These are phyloP conservation scores for Camptogramma bilineatum DNA, from an alignment of 2,888 invertebrate species.

Conservation along the genomic window DNA sequence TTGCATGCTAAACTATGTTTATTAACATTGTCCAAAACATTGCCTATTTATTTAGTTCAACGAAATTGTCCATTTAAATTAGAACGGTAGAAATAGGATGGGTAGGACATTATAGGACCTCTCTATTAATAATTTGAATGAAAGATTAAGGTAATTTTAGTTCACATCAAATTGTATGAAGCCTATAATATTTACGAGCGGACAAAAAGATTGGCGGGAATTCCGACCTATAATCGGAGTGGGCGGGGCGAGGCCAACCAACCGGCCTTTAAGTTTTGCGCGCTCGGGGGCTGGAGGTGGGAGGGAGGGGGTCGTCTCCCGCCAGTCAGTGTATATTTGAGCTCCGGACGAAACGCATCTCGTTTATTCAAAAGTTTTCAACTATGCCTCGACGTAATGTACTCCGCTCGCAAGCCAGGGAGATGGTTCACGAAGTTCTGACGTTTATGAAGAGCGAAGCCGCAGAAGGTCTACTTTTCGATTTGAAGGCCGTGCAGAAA, in stretches of 20 bases:
- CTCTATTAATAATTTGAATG: too few species aligned
- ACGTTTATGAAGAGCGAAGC: conserved; percentile 40
- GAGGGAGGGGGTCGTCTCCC: not conserved
- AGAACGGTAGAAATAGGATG: too few species aligned
- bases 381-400: conserved; percentile 24
- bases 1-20: too few species aligned
- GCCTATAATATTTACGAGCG: not conserved
- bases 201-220: conserved; percentile 42
- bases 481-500: conserved; percentile 35
- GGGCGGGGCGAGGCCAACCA: conserved; percentile 45
- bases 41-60: too few species aligned
- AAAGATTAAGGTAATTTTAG: too few species aligned
- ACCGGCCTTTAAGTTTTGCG: conserved; percentile 27
- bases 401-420: conserved; percentile 28
- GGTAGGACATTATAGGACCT: too few species aligned
- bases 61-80: too few species aligned
- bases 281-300: not conserved
- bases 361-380: not conserved
- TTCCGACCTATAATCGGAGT: not conserved
- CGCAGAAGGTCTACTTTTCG: conserved; percentile 27
- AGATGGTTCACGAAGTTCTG: conserved; percentile 33
- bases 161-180: not conserved
- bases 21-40: too few species aligned
- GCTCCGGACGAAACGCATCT: conserved; percentile 6
- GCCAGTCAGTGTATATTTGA: conserved; percentile 8